A percentile compares a stretch with the other conserved stretches of the same genome.
Evolutionary conservation across 2,797 vertebrate genomes (phyloP).

Genomic region (Phrynocephalus vlangalii): DNA sequence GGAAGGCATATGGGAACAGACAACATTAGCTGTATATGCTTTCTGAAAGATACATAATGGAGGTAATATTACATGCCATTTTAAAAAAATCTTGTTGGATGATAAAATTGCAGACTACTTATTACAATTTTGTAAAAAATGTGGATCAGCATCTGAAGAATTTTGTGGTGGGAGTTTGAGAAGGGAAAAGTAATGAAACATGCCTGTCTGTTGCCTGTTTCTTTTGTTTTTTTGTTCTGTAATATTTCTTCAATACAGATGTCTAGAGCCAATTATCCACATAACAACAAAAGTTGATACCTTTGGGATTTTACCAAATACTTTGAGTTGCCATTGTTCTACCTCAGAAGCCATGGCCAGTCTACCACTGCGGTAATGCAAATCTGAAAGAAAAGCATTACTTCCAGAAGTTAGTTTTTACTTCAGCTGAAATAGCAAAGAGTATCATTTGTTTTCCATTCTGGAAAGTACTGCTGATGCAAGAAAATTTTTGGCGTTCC

Average conservation of each 20-base stretch:
- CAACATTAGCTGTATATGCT: not conserved
- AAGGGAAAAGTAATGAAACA: slow-evolving; percentile 3
- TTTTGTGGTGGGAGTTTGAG: not conserved
- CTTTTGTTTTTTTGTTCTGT: not conserved
- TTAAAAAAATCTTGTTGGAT: not conserved
- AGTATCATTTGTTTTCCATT: not conserved
- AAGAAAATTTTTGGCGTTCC: slow-evolving; percentile 1
- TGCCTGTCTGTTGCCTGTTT: not conserved
- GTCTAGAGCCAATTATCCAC: not conserved
- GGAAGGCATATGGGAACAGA: not conserved
- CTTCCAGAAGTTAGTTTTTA: not conserved
- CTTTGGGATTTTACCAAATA: not conserved
- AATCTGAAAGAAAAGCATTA: not conserved
- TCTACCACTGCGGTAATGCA: not conserved
- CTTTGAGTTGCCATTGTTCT: not conserved
- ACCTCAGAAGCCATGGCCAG: not conserved
- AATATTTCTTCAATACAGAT: not conserved
- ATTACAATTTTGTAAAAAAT: not conserved
- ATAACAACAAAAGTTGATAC: slow-evolving; percentile 2
- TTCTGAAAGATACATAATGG: not conserved
- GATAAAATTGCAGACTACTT: not conserved
- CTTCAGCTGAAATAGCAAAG: slow-evolving; percentile 10
- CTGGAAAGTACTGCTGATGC: not conserved
- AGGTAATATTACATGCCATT: slow-evolving; percentile 3
- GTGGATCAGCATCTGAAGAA: not conserved